Evolutionary conservation across 2,797 vertebrate genomes (phyloP), one percentile per base, ranked within the genome.

Genomic region (Micropoecilia bifurca): DNA sequence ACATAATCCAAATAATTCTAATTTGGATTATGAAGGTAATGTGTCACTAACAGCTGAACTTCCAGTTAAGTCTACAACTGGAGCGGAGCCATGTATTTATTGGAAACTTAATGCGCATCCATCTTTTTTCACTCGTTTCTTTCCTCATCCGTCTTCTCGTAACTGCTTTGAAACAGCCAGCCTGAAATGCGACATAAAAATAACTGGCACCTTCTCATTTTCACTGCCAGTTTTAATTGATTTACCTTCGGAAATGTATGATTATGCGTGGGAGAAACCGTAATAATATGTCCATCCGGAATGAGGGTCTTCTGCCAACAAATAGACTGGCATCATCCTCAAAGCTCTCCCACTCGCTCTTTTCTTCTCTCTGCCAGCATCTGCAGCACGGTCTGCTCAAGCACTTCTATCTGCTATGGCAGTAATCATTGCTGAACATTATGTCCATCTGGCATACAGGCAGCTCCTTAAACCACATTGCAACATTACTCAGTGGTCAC

Each of bases 401-500:
- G 83, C 85, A 75, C 76, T 85, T 82, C 83, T 84, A 84, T 85
- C 78, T 74, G 74, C 87, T 79, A 81, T 66, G 28, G 39, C 80
- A 66, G 80, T 81, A 87, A 88, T 88, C 81, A 86, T 55, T 73
- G 82, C 74, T 71, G 74, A 78, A 81, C 63, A 77, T 78, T 69
- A 74, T 71, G n/a, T 76, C 83, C 78, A 83, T 85, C 77, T 89
- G 88, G 85, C 81, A 81, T 39, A 16, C 68, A 76, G 74, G 83
- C 80, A 76, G 79, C 80, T 74, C 81, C 47, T 85, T 75, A 82
- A 87, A 90, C 55, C 18, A 0, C 77, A 87, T 77, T 2, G 50
- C 77, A 78, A 75, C 81, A 87, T 84, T 86, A 82, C 80, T 89
- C 83, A 83, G 45, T n/a, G 22, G 76, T 78, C 80, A 75, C 86